These are phyloP conservation scores for Crypturellus undulatus DNA, from an alignment of 2,113 vertebrate species.

Conservation along the genomic window DNA sequence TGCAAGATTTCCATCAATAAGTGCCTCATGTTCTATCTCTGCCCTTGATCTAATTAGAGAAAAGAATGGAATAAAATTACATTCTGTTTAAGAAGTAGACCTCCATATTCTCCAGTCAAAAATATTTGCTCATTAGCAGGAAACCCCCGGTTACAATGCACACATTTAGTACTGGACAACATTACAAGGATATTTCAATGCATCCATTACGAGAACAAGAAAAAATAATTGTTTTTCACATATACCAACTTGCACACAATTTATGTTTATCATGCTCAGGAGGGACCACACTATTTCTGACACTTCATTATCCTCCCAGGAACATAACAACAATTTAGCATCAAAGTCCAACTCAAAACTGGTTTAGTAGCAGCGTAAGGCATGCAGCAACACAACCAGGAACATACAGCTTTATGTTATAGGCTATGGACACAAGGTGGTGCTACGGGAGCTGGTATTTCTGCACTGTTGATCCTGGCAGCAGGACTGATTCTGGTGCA, in stretches of 20 bases:
- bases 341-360: background rate
- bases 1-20: conserved; percentile 97
- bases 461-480: background rate
- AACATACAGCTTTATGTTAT: background rate
- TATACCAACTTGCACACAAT: conserved; percentile 2
- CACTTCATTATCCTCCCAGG: background rate
- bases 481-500: background rate
- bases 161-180: background rate
- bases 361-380: conserved; percentile 21
- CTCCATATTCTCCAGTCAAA: background rate
- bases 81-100: background rate
- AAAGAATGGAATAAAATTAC: conserved; percentile 52
- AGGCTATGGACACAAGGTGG: conserved; percentile 72
- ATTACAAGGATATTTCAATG: background rate
- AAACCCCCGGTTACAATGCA: background rate
- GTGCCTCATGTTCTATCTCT: conserved; percentile 96
- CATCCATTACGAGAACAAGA: background rate
- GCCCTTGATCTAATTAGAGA: conserved; percentile 88
- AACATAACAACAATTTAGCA: background rate
- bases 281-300: background rate
- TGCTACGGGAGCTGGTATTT: conserved; percentile 14
- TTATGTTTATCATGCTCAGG: conserved; percentile 22
- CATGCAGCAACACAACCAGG: conserved; percentile 36
- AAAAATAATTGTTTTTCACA: background rate
- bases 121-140: background rate